Conservation (phyloP, 2,113 vertebrate species). For the Eubucco bourcierii region DNA sequence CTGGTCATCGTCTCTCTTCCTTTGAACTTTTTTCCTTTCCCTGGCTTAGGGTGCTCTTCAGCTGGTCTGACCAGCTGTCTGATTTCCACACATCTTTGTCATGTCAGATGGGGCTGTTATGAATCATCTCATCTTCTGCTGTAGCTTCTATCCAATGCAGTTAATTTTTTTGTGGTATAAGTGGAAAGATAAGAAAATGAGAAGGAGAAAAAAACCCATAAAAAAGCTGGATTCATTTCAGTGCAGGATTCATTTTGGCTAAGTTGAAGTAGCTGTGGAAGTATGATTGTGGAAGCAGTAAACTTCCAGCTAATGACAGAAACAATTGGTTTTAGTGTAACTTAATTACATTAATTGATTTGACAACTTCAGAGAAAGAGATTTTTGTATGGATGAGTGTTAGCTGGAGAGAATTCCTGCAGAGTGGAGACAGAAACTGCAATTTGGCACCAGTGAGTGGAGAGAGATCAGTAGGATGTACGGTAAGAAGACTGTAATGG, state of each 20-base stretch:
- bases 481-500: constrained; percentile 55
- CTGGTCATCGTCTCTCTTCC: not conserved
- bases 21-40: not conserved
- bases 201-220: not conserved
- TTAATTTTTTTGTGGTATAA: not conserved
- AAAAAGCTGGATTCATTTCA: not conserved
- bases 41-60: not conserved
- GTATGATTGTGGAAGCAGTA: not conserved
- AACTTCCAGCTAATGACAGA: constrained; percentile 22
- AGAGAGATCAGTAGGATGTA: constrained; percentile 52
- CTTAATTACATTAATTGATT: constrained; percentile 58
- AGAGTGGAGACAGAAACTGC: constrained; percentile 34
- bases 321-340: constrained; percentile 38
- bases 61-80: not conserved
- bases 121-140: not conserved
- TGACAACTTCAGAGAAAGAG: constrained; percentile 29
- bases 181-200: not conserved
- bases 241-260: not conserved
- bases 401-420: constrained; percentile 48
- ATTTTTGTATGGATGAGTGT: constrained; percentile 12
- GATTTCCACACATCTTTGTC: not conserved
- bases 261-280: not conserved
- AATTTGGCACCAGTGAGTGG: not conserved
- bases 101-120: accelerated
- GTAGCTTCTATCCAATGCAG: not conserved